Conservation (phyloP, 2,797 vertebrate species). For the Carduelis carduelis region DNA sequence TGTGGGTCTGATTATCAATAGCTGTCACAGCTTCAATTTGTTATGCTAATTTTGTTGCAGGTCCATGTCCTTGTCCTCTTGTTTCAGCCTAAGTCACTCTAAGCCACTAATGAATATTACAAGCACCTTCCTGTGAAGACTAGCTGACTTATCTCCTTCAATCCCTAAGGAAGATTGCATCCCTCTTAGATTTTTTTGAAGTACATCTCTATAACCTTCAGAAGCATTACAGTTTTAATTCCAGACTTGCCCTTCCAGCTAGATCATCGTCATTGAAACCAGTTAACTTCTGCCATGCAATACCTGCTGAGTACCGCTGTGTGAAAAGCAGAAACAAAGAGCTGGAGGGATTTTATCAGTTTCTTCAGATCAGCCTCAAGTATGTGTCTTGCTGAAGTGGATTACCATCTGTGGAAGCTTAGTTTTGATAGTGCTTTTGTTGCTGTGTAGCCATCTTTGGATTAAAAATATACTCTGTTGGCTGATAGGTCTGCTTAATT, state of each 20-base stretch:
- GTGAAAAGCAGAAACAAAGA: background rate
- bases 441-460: background rate
- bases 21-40: conserved; percentile 15
- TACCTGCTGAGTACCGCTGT: background rate
- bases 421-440: background rate
- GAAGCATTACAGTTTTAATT: background rate
- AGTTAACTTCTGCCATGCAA: background rate
- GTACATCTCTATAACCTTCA: background rate
- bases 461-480: background rate
- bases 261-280: background rate
- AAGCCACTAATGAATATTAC: conserved; percentile 34
- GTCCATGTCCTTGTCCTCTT: background rate
- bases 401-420: background rate
- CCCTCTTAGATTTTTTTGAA: background rate
- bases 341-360: background rate
- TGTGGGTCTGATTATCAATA: background rate
- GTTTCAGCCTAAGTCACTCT: background rate
- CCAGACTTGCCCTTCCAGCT: background rate
- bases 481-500: background rate
- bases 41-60: conserved; percentile 43
- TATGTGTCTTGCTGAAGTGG: background rate
- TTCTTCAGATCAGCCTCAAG: background rate
- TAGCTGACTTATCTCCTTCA: background rate
- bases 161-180: background rate
- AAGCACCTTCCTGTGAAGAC: background rate